Evolutionary conservation across 1,140 invertebrate species (phyloP).

Genomic region (Scaptomyza montana): DNA sequence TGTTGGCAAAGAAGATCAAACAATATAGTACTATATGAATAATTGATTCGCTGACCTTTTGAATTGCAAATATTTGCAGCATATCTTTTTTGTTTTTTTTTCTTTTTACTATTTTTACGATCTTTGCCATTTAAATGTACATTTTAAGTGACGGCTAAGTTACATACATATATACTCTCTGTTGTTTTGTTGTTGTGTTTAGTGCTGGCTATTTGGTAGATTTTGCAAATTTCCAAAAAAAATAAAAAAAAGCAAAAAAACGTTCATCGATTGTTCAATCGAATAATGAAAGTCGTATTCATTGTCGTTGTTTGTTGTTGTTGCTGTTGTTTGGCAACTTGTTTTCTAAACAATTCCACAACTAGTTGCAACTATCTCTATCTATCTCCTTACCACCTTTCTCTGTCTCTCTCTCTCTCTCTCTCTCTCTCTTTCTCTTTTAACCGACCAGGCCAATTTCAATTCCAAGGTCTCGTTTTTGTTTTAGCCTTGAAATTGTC

Average conservation of each 20-base stretch:
- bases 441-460: too few relatives aligned
- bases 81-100: too few relatives aligned
- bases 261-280: slow-evolving; percentile 57
- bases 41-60: too few relatives aligned
- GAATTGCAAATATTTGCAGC: background rate
- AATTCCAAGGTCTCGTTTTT: slow-evolving; percentile 1
- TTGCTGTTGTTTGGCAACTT: slow-evolving; percentile 31
- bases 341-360: slow-evolving; percentile 54
- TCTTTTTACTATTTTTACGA: slow-evolving; percentile 28
- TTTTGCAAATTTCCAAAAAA: slow-evolving; percentile 52
- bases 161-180: background rate
- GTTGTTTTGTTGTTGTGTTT: slow-evolving; percentile 14
- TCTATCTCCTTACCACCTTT: too few relatives aligned
- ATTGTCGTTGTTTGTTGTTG: background rate
- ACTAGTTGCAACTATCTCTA: slow-evolving; percentile 3
- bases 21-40: too few relatives aligned
- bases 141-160: slow-evolving; percentile 13
- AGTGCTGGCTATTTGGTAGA: slow-evolving; percentile 46
- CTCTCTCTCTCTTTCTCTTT: too few relatives aligned
- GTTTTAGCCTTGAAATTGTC: slow-evolving; percentile 41
- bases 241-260: slow-evolving; percentile 3
- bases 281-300: slow-evolving; percentile 66
- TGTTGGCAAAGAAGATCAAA: background rate
- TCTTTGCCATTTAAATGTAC: slow-evolving; percentile 42
- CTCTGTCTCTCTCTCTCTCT: background rate